phyloP scores from a whole-genome alignment of 2,888 invertebrate species.

The Cinara cedri region DNA sequence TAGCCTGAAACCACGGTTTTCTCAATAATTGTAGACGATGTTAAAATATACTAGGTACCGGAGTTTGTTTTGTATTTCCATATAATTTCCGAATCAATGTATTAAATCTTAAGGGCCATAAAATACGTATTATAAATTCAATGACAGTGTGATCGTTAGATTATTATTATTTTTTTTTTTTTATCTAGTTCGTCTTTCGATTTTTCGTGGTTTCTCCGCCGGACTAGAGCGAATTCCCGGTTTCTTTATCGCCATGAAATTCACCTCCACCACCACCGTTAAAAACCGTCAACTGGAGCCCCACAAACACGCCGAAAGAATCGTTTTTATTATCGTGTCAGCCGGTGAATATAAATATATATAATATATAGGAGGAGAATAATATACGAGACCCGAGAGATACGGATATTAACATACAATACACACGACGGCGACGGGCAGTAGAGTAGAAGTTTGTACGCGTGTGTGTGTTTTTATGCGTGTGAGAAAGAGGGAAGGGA shows the following conservation, averaged over 20 bases:
- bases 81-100: neutral
- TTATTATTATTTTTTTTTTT: too few relatives aligned
- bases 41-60: neutral
- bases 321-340: slow-evolving; percentile 23
- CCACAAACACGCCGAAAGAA: neutral
- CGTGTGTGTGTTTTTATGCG: too few relatives aligned
- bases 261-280: neutral
- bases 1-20: neutral
- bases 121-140: slow-evolving; percentile 10
- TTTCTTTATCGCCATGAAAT: neutral
- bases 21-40: neutral
- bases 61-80: neutral
- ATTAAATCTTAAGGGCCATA: neutral
- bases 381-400: slow-evolving; percentile 23
- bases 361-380: neutral
- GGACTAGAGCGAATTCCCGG: neutral
- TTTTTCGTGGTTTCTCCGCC: neutral
- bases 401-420: slow-evolving; percentile 51
- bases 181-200: neutral
- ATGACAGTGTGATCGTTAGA: neutral
- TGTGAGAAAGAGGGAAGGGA: neutral
- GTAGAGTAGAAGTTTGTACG: neutral
- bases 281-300: neutral
- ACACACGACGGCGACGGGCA: neutral
- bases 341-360: slow-evolving; percentile 18